These are phyloP conservation scores for Budorcas taxicolor DNA, from an alignment of 2,113 vertebrate species.

Conservation along the genomic window DNA sequence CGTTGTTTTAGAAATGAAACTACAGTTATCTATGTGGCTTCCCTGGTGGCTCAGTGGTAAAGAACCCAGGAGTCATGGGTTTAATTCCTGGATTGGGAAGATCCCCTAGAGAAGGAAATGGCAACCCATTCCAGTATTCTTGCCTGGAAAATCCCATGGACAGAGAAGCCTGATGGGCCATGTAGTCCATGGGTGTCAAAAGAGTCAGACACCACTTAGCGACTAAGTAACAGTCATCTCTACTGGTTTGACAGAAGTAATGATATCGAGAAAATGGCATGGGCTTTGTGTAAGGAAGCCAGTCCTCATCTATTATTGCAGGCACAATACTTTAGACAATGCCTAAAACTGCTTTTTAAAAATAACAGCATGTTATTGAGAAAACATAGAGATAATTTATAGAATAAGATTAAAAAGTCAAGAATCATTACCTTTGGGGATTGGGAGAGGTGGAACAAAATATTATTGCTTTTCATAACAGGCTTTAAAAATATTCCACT, in stretches of 20 bases:
- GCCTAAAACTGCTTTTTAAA: not conserved
- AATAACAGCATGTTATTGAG: not conserved
- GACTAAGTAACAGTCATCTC: not conserved
- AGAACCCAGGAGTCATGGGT: not conserved
- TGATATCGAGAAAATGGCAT: not conserved
- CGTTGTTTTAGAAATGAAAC: not conserved
- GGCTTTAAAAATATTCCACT: not conserved
- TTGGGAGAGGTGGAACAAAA: not conserved
- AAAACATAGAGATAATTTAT: not conserved
- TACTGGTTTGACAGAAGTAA: not conserved
- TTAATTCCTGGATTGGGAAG: not conserved
- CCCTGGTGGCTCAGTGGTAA: not conserved
- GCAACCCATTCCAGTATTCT: not conserved
- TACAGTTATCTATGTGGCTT: not conserved
- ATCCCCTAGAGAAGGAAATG: not conserved
- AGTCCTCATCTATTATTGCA: not conserved
- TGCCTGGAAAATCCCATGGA: not conserved
- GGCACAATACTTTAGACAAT: not conserved
- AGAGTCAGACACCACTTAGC: not conserved
- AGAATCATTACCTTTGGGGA: not conserved
- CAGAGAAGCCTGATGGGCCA: not conserved
- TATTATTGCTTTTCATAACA: not conserved
- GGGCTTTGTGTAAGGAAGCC: not conserved
- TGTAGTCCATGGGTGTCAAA: not conserved
- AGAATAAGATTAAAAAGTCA: not conserved